Conservation (phyloP, 2,888 invertebrate species). For the Invenusta paracnida region DNA sequence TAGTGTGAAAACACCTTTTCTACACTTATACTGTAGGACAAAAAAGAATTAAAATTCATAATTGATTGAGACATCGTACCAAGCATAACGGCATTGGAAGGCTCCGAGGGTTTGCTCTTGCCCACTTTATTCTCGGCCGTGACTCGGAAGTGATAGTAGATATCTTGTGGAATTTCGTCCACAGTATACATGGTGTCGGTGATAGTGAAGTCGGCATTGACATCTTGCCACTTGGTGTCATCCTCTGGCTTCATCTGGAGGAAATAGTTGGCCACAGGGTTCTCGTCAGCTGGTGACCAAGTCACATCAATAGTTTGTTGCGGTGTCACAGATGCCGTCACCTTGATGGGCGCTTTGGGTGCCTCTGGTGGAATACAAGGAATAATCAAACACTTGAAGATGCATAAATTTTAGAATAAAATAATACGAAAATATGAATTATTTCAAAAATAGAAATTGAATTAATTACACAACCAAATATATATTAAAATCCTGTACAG, state of each 20-base stretch:
- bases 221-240: conserved; percentile 30
- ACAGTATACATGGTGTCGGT: conserved; percentile 2
- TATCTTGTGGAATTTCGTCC: not conserved
- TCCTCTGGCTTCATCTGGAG: conserved; percentile 31
- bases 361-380: no score
- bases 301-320: conserved; percentile 13
- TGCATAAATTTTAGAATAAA: no score
- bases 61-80: no score
- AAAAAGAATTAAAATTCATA: no score
- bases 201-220: conserved; percentile 4
- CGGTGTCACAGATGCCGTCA: not conserved
- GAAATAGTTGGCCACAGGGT: conserved; percentile 49
- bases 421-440: no score
- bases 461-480: no score
- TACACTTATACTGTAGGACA: no score
- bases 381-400: no score
- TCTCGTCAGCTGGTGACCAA: conserved; percentile 56
- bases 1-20: no score
- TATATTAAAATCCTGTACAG: no score
- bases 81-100: conserved; percentile 6
- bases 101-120: conserved; percentile 45
- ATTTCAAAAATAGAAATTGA: no score
- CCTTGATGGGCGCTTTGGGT: not conserved
- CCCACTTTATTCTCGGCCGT: conserved; percentile 48
- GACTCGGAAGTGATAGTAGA: conserved; percentile 48